Percentiles rank a stretch among this genome's conserved stretches.
Conservation (phyloP, 2,888 invertebrate species). For the Hesperia comma region DNA sequence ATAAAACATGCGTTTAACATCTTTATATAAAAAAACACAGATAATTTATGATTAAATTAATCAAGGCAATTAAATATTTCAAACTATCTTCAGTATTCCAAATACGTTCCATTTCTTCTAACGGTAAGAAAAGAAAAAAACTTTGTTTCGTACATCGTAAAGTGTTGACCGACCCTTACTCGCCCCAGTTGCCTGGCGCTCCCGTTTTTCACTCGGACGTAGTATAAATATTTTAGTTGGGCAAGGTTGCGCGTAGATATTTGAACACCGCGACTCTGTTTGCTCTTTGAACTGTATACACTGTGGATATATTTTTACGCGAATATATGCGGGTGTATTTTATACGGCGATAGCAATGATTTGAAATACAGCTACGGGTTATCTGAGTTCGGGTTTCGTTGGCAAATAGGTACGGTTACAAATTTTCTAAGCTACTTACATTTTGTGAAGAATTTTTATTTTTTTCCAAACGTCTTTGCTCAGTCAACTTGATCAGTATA, state of each 20-base stretch:
- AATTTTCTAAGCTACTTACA: neutral
- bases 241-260: conserved; percentile 34
- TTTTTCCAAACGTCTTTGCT: no score
- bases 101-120: no score
- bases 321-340: conserved; percentile 14
- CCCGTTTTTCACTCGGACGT: conserved; percentile 35
- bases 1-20: no score
- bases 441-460: no score
- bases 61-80: no score
- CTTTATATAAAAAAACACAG: no score
- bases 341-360: conserved; percentile 2
- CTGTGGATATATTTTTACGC: conserved; percentile 8
- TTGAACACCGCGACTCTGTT: conserved; percentile 27
- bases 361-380: neutral
- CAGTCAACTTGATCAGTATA: no score
- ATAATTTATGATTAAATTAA: no score
- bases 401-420: neutral
- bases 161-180: conserved; percentile 9
- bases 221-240: conserved; percentile 37
- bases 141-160: neutral
- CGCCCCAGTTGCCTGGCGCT: conserved; percentile 19
- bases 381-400: neutral
- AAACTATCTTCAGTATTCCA: no score
- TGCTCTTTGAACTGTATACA: conserved; percentile 18
- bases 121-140: no score